Percentiles rank a stretch among this genome's conserved stretches.
Evolutionary conservation across 2,113 vertebrate genomes (phyloP).

Genomic region (Pygoscelis antarcticus): DNA sequence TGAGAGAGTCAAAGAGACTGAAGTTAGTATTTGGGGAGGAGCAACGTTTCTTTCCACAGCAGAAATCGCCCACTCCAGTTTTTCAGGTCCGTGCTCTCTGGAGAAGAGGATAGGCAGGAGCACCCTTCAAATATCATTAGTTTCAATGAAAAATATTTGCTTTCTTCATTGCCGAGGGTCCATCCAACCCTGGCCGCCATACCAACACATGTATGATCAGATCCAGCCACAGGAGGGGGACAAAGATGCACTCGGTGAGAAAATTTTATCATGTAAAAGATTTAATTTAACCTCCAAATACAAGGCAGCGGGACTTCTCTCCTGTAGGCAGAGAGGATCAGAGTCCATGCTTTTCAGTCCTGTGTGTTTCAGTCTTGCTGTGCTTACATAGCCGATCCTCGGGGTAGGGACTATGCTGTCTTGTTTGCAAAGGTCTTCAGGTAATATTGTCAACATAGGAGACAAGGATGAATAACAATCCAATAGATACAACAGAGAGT

Average conservation of each 20-base stretch:
- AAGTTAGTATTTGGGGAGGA: neutral
- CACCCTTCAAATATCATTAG: neutral
- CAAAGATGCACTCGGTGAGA: neutral
- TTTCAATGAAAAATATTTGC: neutral
- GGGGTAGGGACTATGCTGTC: neutral
- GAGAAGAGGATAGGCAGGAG: neutral
- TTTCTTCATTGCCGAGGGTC: neutral
- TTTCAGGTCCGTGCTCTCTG: neutral
- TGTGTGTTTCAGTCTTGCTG: neutral
- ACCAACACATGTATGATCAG: neutral
- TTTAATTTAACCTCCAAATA: neutral
- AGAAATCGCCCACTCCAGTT: neutral
- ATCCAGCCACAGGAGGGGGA: slow-evolving; percentile 1
- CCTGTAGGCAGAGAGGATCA: neutral
- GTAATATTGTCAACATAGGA: neutral
- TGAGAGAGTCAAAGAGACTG: neutral
- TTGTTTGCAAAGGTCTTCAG: neutral
- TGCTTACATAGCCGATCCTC: neutral
- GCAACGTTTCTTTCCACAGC: neutral
- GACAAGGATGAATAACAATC: neutral
- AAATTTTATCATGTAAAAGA: neutral
- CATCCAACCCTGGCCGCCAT: neutral
- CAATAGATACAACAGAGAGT: neutral
- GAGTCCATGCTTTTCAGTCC: neutral
- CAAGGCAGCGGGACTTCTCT: neutral